Conservation (phyloP, 2,113 vertebrate species). For the Corythaixoides concolor region DNA sequence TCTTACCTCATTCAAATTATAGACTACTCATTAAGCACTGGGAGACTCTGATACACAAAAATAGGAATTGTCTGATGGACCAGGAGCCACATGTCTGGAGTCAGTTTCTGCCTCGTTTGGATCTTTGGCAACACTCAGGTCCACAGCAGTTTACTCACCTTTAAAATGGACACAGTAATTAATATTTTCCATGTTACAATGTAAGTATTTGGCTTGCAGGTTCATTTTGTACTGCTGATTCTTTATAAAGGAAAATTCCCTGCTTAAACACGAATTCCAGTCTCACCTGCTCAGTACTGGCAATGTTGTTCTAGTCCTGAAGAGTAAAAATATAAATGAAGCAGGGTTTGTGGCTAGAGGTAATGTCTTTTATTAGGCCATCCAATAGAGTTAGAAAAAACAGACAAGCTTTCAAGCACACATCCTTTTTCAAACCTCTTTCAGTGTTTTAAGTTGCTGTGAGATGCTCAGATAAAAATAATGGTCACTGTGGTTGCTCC, state of each 20-base stretch:
- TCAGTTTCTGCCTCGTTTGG: neutral
- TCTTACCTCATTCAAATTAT: neutral
- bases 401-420: neutral
- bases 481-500: neutral
- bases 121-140: neutral
- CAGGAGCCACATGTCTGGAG: neutral
- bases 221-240: neutral
- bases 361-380: neutral
- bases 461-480: slow-evolving; percentile 40
- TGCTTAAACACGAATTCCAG: neutral
- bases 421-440: neutral
- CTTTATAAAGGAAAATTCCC: neutral
- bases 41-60: neutral
- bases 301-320: neutral
- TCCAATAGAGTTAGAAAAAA: neutral
- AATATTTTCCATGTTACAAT: rapidly evolving
- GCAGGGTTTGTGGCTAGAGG: neutral
- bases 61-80: neutral
- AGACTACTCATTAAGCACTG: neutral
- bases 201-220: neutral
- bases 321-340: neutral
- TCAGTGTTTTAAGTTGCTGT: neutral
- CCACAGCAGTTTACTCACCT: neutral
- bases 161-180: neutral
- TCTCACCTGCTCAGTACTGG: neutral